A percentile compares a stretch with the other conserved stretches of the same genome.
Conservation (phyloP, 2,888 invertebrate species). For the Lithophane semibrunnea region DNA sequence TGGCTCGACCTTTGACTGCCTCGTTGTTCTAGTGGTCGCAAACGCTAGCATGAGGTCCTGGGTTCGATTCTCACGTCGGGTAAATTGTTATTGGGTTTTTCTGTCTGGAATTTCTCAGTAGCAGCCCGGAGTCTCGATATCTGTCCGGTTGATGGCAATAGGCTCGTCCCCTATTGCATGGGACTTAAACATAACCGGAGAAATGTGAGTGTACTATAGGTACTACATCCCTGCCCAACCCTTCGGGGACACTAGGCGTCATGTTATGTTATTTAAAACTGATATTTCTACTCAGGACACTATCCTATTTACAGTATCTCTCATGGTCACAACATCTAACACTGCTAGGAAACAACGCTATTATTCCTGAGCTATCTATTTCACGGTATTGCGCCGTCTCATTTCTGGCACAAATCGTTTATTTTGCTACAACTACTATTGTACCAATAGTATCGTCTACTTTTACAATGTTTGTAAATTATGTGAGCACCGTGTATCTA, state of each 20-base stretch:
- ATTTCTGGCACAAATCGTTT: slow-evolving; percentile 8
- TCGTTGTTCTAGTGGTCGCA: too few species aligned
- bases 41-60: too few species aligned
- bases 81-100: too few species aligned
- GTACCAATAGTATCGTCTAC: neutral
- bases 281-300: neutral
- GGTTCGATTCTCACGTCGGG: too few species aligned
- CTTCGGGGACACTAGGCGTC: neutral
- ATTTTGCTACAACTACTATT: slow-evolving; percentile 9
- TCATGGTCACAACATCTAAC: neutral
- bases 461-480: too few species aligned
- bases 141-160: too few species aligned
- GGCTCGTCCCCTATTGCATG: too few species aligned
- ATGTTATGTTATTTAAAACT: neutral
- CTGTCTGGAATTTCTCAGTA: too few species aligned
- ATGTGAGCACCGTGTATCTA: too few species aligned
- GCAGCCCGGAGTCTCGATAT: too few species aligned
- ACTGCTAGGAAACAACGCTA: slow-evolving; percentile 26
- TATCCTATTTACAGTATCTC: neutral
- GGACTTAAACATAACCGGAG: too few species aligned
- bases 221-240: neutral
- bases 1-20: neutral
- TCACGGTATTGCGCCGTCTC: slow-evolving; percentile 24
- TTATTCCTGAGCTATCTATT: slow-evolving; percentile 37
- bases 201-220: too few species aligned